Conservation (phyloP, 2,888 invertebrate species). For the Oscheius sp. region DNA sequence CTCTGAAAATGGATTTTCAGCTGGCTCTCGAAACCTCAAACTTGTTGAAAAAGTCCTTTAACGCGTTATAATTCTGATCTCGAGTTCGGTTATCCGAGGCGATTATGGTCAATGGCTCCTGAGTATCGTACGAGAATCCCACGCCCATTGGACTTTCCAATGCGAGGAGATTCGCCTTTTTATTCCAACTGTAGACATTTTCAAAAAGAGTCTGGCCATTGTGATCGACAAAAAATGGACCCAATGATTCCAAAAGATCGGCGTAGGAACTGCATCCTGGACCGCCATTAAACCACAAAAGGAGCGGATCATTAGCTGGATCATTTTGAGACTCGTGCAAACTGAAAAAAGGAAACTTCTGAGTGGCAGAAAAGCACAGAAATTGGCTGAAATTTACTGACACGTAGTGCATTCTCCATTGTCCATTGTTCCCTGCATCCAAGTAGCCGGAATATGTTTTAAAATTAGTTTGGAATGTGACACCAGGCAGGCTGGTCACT, state of each 20-base stretch:
- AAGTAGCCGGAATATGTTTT: slow-evolving; percentile 75
- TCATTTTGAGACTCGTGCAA: slow-evolving; percentile 74
- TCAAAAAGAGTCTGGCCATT: slow-evolving; percentile 60
- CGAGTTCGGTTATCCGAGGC: slow-evolving; percentile 60
- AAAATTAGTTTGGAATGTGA: slow-evolving; percentile 73
- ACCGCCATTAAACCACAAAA: slow-evolving; percentile 75
- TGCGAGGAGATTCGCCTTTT: slow-evolving; percentile 76
- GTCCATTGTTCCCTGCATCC: slow-evolving; percentile 71
- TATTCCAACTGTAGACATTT: slow-evolving; percentile 72
- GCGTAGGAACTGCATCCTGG: slow-evolving; percentile 70
- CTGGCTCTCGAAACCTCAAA: slow-evolving; percentile 50
- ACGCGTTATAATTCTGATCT: slow-evolving; percentile 75
- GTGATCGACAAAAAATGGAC: slow-evolving; percentile 46
- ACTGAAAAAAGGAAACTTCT: slow-evolving; percentile 62
- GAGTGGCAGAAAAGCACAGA: not conserved
- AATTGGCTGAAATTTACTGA: no score
- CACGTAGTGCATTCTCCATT: slow-evolving; percentile 75
- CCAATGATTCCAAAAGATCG: slow-evolving; percentile 54
- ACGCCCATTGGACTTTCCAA: slow-evolving; percentile 75
- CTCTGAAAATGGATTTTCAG: slow-evolving; percentile 40
- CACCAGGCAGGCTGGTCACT: slow-evolving; percentile 74
- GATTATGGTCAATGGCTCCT: slow-evolving; percentile 32
- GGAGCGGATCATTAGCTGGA: slow-evolving; percentile 73
- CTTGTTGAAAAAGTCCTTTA: slow-evolving; percentile 75
- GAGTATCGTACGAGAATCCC: slow-evolving; percentile 70